Base-by-base conservation (phyloP, 64 coral and sea anemone species). In the Actinia tenebrosa region DNA sequence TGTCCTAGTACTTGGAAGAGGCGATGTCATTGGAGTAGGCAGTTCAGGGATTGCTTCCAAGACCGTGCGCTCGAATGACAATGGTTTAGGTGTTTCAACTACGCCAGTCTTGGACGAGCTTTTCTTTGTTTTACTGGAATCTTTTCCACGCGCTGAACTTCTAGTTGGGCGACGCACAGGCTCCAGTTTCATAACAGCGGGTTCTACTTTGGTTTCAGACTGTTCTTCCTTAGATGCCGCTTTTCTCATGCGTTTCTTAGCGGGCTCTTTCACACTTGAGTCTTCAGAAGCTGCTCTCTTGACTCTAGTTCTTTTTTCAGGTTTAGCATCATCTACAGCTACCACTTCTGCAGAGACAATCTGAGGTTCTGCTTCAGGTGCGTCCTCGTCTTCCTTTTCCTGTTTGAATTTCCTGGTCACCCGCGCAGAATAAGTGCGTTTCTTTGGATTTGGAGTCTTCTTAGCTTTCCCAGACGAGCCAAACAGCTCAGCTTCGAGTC, bases 21-120 rank as follows among this genome's bases (percentile, higher is more conserved):
- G 25, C 30, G 89, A 66, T 16, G 56, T 59, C 60, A 87, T n/a
- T 9, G 89, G 89, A 15, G 89, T 80, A 27, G 59, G 89, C 60
- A 87, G 62, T 75, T 91, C 89, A 80, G 63, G 45, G 25, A 91
- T 91, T 4, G 89, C 71, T 54, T 91, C 89, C 53, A 91, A 64
- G 20, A 69, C 55, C 9, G 89, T 91, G 58, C 89, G 89, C 45
- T 91, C 81, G 46, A 87, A 91, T 43, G 42, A 60, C 19, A 83
- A 44, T 69, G 84, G 89, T 59, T 91, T 82, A 20, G 89, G 89
- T n/a, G 68, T 86, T 56, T 52, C 83, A 37, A 61, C 54, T 77
- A 20, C 27, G 53, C 64, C 86, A 77, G 52, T 56, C 58, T 91
- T 86, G 18, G 26, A 30, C 82, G 77, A 81, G 10, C 44, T 44